A percentile compares a stretch with the other conserved stretches of the same genome.
phyloP scores from a whole-genome alignment of 1,140 invertebrate genomes.

The Micrasema minimum region DNA sequence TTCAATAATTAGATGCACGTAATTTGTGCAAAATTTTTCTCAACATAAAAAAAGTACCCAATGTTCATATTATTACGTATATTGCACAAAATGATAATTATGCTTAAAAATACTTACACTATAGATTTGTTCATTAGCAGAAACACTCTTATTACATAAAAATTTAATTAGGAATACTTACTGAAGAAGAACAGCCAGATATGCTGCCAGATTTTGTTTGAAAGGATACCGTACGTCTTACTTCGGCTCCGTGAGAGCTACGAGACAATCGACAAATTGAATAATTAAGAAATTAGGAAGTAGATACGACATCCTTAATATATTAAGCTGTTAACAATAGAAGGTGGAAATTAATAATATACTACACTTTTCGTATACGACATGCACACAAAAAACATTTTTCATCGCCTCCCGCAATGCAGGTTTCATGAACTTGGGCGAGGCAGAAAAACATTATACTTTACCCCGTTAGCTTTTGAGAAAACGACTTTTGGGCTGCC shows the following conservation, averaged over 20 bases:
- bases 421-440: slow-evolving; percentile 30
- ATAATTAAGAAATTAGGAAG: no score
- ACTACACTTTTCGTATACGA: background rate
- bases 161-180: slow-evolving; percentile 55
- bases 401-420: slow-evolving; percentile 29
- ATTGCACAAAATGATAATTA: no score
- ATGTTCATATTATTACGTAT: no score
- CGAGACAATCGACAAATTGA: slow-evolving; percentile 4
- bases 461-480: slow-evolving; percentile 49
- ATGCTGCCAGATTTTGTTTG: slow-evolving; percentile 65
- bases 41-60: no score
- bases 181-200: slow-evolving; percentile 67
- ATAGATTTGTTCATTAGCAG: no score
- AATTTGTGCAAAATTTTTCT: no score
- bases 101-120: no score
- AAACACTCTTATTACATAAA: no score
- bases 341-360: no score
- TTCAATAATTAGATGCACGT: no score
- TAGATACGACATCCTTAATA: no score
- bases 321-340: no score
- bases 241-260: slow-evolving; percentile 46
- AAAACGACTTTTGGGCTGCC: slow-evolving; percentile 50
- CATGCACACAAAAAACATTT: slow-evolving; percentile 17
- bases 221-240: slow-evolving; percentile 50
- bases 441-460: slow-evolving; percentile 26